Evolutionary conservation across 2,888 invertebrate species (phyloP).

Genomic region (Colostygia pectinataria): DNA sequence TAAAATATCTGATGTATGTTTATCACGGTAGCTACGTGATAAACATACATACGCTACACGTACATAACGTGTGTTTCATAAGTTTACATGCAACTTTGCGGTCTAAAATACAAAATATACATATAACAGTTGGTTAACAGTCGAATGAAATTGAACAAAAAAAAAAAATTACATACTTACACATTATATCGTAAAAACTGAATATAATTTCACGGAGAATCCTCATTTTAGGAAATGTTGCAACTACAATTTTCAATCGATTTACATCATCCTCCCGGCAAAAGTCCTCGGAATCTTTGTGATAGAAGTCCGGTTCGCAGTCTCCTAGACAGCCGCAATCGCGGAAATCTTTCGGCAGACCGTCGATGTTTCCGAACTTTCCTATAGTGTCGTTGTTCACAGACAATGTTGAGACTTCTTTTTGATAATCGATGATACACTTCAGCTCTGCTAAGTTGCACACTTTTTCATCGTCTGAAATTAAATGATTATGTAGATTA

Average conservation of each 20-base stretch:
- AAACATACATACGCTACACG: too few relatives aligned
- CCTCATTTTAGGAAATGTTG: conserved; percentile 86
- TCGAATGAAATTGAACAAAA: not conserved
- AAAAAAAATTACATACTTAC: conserved; percentile 67
- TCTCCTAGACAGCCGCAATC: conserved; percentile 66
- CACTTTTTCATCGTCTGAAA: conserved; percentile 61
- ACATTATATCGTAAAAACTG: conserved; percentile 86
- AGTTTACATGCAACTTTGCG: too few relatives aligned
- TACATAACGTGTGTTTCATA: too few relatives aligned
- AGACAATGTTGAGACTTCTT: conserved; percentile 58
- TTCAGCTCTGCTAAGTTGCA: conserved; percentile 62
- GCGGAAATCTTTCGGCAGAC: conserved; percentile 53
- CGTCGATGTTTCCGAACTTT: conserved; percentile 38
- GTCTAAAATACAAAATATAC: too few relatives aligned
- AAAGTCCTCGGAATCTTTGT: conserved; percentile 57
- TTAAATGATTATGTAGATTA: too few relatives aligned
- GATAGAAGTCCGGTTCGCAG: conserved; percentile 65
- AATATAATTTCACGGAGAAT: conserved; percentile 87
- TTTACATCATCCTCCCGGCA: conserved; percentile 44
- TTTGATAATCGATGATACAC: conserved; percentile 59
- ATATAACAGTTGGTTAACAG: too few relatives aligned
- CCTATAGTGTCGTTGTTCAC: conserved; percentile 46
- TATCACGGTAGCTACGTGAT: too few relatives aligned
- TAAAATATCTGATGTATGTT: too few relatives aligned
- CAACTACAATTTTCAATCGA: conserved; percentile 76